Base-by-base conservation (phyloP, 2,888 invertebrate species). In the Athalia cordata region DNA sequence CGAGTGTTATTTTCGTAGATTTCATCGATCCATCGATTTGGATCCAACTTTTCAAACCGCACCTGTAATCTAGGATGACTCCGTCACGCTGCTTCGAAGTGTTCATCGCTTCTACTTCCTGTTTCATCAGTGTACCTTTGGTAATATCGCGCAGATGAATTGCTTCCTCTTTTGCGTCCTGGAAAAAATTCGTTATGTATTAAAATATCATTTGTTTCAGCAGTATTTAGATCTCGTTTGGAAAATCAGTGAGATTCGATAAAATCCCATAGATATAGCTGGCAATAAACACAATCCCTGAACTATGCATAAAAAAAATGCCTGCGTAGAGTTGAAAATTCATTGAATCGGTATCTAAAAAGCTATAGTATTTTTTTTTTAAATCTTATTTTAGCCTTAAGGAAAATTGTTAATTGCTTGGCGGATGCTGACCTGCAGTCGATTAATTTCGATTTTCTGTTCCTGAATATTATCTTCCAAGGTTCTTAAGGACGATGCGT, bases 151-250 rank as follows among this genome's bases (percentile, higher is more conserved):
- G 92, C 91, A 95, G 94, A 81, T 93, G 93, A 0, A 94, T 92
- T 4, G 96, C 96, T 89, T 96, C 96, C 61, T 93, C 93, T 81
- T 95, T 94, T 0, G 96, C 94, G 85, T 92, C 90, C 94, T 95
- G 68, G n/a, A 29, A 29, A 29, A 80, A 76, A 75, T 47, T 11
- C 13, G 52, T 11, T 29, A 29, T 29, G 1, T 29, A 29, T 29
- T 2, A 29, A 29, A 29, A 2, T 29, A 29, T 29, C 29, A 29
- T 29, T 29, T 29, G 29, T 29, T 0, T 29, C 2, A 29, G 29
- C 29, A 29, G 29, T 29, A 29, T 29, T 29, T 29, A 29, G 29
- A 29, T 29, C 29, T 29, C 29, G 29, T 29, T 29, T 1, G 29
- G 2, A 29, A 29, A 29, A 29, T 29, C 29, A 29, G 29, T 29